Conservation (phyloP, 2,888 invertebrate species). For the Pseudoips prasinana region DNA sequence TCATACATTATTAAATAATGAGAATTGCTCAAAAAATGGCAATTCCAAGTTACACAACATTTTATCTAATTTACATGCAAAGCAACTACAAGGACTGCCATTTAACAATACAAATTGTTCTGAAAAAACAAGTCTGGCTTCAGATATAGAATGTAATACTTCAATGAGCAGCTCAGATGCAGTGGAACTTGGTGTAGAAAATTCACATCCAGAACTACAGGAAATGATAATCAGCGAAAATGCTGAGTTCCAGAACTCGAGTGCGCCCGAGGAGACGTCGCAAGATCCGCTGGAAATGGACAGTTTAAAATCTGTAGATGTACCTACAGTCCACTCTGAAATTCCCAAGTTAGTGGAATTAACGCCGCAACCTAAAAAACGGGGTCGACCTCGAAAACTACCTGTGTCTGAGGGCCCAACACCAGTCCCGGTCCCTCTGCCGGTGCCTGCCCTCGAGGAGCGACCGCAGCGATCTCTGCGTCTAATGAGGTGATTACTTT, state of each 20-base stretch:
- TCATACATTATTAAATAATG: constrained; percentile 65
- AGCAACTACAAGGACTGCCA: constrained; percentile 62
- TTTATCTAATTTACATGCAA: constrained; percentile 68
- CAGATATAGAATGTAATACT: constrained; percentile 60
- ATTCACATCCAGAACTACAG: constrained; percentile 55
- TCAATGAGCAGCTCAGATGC: constrained; percentile 63
- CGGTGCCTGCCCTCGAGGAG: constrained; percentile 69
- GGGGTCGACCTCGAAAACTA: constrained; percentile 72
- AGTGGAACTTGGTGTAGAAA: constrained; percentile 52
- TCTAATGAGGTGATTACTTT: constrained; percentile 58
- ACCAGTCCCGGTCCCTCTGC: constrained; percentile 44
- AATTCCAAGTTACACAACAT: constrained; percentile 76
- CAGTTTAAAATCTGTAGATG: constrained; percentile 39
- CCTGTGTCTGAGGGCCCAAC: constrained; percentile 63
- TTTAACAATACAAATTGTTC: constrained; percentile 54
- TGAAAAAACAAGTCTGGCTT: constrained; percentile 48
- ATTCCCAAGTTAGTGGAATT: constrained; percentile 46
- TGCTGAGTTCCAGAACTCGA: constrained; percentile 65
- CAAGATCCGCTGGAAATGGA: constrained; percentile 74
- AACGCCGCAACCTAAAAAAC: constrained; percentile 72
- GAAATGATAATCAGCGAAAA: constrained; percentile 74
- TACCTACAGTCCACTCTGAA: constrained; percentile 35
- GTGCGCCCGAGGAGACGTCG: constrained; percentile 57
- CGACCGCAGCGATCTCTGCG: constrained; percentile 73
- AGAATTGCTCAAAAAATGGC: constrained; percentile 77